Conservation (phyloP, 2,113 vertebrate species). For the Passer montanus region DNA sequence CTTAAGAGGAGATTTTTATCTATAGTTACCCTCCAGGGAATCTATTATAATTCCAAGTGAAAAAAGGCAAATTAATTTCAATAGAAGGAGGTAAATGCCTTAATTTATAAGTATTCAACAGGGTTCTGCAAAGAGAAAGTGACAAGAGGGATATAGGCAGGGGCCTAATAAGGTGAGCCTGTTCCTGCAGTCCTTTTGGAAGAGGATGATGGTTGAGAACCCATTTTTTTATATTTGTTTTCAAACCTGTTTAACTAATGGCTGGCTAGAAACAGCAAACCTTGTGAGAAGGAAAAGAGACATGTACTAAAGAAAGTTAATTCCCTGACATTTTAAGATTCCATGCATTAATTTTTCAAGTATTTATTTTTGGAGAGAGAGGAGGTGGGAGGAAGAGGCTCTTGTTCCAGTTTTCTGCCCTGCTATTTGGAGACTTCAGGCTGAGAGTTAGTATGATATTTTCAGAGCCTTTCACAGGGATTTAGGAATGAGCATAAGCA, state of each 20-base stretch:
- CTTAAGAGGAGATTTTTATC: neutral
- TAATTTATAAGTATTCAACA: neutral
- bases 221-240: neutral
- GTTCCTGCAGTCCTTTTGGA: neutral
- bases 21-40: neutral
- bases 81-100: neutral
- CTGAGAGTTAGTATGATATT: conserved; percentile 2
- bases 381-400: conserved; percentile 10
- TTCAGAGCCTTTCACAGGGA: conserved; percentile 14
- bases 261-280: neutral
- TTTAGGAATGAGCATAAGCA: neutral
- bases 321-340: conserved; percentile 4
- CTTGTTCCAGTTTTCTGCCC: conserved; percentile 40
- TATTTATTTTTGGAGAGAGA: conserved; percentile 48
- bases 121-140: neutral
- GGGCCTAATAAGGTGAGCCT: neutral
- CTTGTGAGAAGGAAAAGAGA: neutral
- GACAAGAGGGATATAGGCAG: neutral
- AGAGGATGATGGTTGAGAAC: neutral
- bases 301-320: neutral
- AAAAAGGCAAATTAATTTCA: neutral
- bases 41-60: neutral
- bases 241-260: neutral
- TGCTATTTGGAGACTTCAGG: conserved; percentile 38
- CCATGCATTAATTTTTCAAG: conserved; percentile 34